Evolutionary conservation across 2,113 vertebrate species (phyloP).

Genomic region (Cricetomys ansorgei): DNA sequence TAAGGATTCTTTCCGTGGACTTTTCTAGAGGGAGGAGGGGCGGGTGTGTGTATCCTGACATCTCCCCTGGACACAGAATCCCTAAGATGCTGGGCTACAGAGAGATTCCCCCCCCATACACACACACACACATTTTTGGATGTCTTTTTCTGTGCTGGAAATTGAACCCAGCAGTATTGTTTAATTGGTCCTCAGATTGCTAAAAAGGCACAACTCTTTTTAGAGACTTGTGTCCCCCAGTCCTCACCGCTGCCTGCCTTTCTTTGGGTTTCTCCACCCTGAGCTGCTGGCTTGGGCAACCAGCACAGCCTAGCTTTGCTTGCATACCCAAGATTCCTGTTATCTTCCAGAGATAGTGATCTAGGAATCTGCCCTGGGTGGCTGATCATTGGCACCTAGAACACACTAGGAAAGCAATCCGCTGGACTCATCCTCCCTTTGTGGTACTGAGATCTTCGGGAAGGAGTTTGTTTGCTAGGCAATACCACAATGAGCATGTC

Average conservation of each 20-base stretch:
- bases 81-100: not conserved
- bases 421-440: not conserved
- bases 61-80: not conserved
- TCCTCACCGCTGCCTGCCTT: not conserved
- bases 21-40: constrained; percentile 49
- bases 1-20: constrained; percentile 66
- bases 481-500: not conserved
- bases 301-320: not conserved
- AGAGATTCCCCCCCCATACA: not conserved
- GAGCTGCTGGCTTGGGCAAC: not conserved
- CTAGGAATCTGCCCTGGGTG: not conserved
- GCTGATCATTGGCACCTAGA: not conserved
- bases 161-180: not conserved
- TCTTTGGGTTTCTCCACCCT: not conserved
- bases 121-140: not conserved
- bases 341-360: not conserved
- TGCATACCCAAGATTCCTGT: not conserved
- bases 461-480: not conserved
- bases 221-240: not conserved
- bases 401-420: not conserved
- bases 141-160: not conserved
- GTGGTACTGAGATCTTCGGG: not conserved
- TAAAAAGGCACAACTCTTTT: not conserved
- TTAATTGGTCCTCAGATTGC: constrained; percentile 39
- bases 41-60: not conserved